Percentiles rank a stretch among this genome's conserved stretches.
Evolutionary conservation across 2,888 invertebrate genomes (phyloP).

Genomic region (Tinea semifulvella): DNA sequence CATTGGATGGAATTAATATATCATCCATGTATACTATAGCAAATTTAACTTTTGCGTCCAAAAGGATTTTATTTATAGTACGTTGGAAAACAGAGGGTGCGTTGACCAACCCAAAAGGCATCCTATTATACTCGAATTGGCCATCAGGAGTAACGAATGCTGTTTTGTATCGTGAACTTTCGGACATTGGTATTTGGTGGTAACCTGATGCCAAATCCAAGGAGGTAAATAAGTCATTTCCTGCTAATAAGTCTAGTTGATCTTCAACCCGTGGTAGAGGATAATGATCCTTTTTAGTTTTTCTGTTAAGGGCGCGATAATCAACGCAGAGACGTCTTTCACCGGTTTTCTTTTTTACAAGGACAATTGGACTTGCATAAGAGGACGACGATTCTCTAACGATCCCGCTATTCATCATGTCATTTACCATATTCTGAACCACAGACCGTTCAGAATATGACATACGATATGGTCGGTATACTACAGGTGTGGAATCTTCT

Average conservation of each 20-base stretch:
- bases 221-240: conserved; percentile 23
- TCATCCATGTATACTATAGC: conserved; percentile 26
- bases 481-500: conserved; percentile 18
- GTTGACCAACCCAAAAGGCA: conserved; percentile 24
- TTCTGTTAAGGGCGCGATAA: conserved; percentile 19
- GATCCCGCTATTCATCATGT: conserved; percentile 20
- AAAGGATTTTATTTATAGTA: conserved; percentile 25
- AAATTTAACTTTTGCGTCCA: conserved; percentile 18
- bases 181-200: conserved; percentile 23
- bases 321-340: conserved; percentile 22
- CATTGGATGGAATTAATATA: conserved; percentile 13
- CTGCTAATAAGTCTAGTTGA: conserved; percentile 24
- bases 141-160: conserved; percentile 29
- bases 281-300: conserved; percentile 21
- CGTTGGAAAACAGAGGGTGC: conserved; percentile 26
- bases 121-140: conserved; percentile 25
- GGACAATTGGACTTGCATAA: conserved; percentile 23
- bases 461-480: conserved; percentile 22
- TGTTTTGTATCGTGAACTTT: conserved; percentile 24
- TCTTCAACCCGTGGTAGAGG: conserved; percentile 27
- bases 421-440: conserved; percentile 20
- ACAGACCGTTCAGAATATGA: conserved; percentile 18
- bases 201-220: conserved; percentile 27
- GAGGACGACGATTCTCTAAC: conserved; percentile 21
- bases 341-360: conserved; percentile 23